Conservation (phyloP, 2,888 invertebrate genomes). For the Luperina testacea region DNA sequence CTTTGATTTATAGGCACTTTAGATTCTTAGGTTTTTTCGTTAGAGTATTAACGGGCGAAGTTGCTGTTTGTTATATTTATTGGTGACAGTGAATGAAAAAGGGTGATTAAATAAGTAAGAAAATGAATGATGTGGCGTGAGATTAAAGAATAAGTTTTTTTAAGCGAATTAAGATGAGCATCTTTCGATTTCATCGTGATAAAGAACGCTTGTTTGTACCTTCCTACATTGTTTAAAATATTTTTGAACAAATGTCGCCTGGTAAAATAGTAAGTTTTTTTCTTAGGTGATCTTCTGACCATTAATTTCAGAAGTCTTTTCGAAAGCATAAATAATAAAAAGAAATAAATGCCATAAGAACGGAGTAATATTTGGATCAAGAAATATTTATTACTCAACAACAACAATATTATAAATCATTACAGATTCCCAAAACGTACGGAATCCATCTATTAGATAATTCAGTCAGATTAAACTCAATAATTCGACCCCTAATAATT, state of each 20-base stretch:
- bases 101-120: not conserved
- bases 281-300: not conserved
- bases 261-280: not conserved
- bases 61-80: slow-evolving; percentile 36
- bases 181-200: not conserved
- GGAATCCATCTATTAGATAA: slow-evolving; percentile 18
- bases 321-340: not conserved
- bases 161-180: not conserved
- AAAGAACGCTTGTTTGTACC: not conserved
- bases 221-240: not conserved
- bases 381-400: not conserved
- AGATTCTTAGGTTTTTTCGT: slow-evolving; percentile 30
- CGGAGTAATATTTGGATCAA: not conserved
- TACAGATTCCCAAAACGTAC: slow-evolving; percentile 26
- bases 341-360: not conserved
- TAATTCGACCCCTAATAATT: slow-evolving; percentile 32
- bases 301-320: too few species aligned
- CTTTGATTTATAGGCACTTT: slow-evolving; percentile 39
- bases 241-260: not conserved
- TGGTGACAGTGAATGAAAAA: not conserved
- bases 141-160: not conserved
- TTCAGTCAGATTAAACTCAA: slow-evolving; percentile 21
- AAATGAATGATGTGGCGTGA: not conserved
- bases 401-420: slow-evolving; percentile 11
- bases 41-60: not conserved